A percentile compares a stretch with the other conserved stretches of the same genome.
These are phyloP conservation scores for Drosophila nigritarsus DNA, from an alignment of 2,888 invertebrate species.

Conservation along the genomic window DNA sequence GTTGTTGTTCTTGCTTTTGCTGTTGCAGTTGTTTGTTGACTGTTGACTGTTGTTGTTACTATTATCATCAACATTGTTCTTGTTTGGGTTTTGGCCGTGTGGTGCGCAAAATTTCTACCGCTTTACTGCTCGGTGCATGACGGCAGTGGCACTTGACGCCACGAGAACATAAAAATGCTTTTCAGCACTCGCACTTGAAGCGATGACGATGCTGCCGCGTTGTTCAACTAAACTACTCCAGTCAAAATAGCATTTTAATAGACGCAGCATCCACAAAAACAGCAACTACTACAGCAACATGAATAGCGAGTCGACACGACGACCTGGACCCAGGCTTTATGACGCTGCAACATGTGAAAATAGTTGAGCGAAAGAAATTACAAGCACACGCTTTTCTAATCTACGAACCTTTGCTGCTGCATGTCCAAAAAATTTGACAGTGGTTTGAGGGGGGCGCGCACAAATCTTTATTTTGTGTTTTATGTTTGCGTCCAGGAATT, in stretches of 20 bases:
- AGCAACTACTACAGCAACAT: slow-evolving; percentile 26
- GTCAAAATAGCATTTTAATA: slow-evolving; percentile 80
- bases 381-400: slow-evolving; percentile 81
- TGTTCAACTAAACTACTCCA: slow-evolving; percentile 77
- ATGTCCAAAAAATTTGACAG: slow-evolving; percentile 76
- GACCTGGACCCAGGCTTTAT: slow-evolving; percentile 68
- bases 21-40: slow-evolving; percentile 27
- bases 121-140: slow-evolving; percentile 45
- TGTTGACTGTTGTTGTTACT: slow-evolving; percentile 69
- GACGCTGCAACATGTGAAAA: slow-evolving; percentile 77
- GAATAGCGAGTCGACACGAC: slow-evolving; percentile 59
- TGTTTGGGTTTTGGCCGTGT: slow-evolving; percentile 58
- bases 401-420: slow-evolving; percentile 78
- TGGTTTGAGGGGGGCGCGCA: slow-evolving; percentile 29
- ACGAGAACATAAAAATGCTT: slow-evolving; percentile 81
- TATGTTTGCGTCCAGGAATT: slow-evolving; percentile 53
- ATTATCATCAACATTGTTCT: slow-evolving; percentile 79
- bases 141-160: slow-evolving; percentile 77
- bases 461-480: slow-evolving; percentile 65
- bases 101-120: slow-evolving; percentile 52
- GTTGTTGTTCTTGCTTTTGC: slow-evolving; percentile 36
- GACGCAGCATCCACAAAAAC: slow-evolving; percentile 50
- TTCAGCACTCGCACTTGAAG: slow-evolving; percentile 72
- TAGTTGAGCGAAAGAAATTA: slow-evolving; percentile 70
- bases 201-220: slow-evolving; percentile 65